phyloP scores from a whole-genome alignment of 2,888 invertebrate species.

The Steinernema carpocapsae region DNA sequence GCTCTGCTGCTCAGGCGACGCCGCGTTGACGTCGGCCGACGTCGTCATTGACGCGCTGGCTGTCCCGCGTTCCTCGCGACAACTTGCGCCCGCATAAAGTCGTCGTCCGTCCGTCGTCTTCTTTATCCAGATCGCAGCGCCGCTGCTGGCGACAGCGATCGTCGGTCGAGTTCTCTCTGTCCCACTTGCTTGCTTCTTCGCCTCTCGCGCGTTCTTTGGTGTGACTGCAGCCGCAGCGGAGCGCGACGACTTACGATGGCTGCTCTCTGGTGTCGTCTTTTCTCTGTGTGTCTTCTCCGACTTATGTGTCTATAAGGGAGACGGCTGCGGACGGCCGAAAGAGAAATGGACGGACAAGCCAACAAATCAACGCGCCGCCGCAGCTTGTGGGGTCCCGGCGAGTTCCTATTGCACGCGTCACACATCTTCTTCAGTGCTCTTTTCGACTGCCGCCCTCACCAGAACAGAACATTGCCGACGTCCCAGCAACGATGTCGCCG shows the following conservation, averaged over 20 bases:
- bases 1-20: no score
- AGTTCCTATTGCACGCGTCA: conserved; percentile 20
- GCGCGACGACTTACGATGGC: neutral
- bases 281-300: conserved; percentile 1
- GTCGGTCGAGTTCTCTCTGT: neutral
- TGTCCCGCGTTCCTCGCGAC: conserved; percentile 7
- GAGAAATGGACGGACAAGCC: neutral
- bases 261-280: conserved; percentile 11
- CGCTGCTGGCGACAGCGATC: neutral
- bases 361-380: neutral
- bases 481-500: neutral
- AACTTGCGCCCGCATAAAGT: conserved; percentile 25
- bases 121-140: neutral
- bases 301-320: neutral
- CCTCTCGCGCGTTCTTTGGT: neutral
- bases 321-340: neutral
- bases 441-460: neutral
- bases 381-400: neutral
- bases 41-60: conserved; percentile 9
- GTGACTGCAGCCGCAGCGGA: neutral
- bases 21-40: neutral
- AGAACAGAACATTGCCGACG: neutral
- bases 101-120: neutral
- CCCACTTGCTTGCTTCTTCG: conserved; percentile 21
- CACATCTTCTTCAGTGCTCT: no score